A percentile compares a stretch with the other conserved stretches of the same genome.
phyloP scores from a whole-genome alignment of 1,140 invertebrate genomes.

The Orussus abietinus region DNA sequence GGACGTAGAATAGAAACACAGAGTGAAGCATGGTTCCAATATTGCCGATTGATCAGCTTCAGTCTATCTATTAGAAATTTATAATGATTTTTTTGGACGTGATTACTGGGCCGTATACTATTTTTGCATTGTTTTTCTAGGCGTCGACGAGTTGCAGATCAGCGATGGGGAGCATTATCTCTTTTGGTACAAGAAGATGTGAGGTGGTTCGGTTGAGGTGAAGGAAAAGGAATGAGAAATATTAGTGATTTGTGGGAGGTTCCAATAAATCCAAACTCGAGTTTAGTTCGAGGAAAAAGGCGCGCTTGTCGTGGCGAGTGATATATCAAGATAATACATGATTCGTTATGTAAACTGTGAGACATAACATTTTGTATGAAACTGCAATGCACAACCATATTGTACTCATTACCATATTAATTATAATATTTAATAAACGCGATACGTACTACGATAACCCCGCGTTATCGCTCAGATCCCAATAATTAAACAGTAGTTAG shows the following conservation, averaged over 20 bases:
- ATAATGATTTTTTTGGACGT: background rate
- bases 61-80: constrained; percentile 6
- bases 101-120: no score
- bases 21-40: no score
- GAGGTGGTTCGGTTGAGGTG: constrained; percentile 43
- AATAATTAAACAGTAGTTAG: no score
- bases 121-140: constrained; percentile 51
- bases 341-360: constrained; percentile 34
- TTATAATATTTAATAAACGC: constrained; percentile 45
- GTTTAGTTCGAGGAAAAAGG: constrained; percentile 3
- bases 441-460: no score
- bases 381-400: constrained; percentile 51
- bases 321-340: constrained; percentile 25
- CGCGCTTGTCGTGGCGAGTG: constrained; percentile 3
- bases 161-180: constrained; percentile 80
- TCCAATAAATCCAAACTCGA: no score
- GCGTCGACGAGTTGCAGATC: constrained; percentile 77
- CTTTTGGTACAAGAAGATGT: constrained; percentile 89
- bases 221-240: constrained; percentile 2
- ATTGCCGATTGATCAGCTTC: no score
- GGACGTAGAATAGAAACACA: no score
- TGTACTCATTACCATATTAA: constrained; percentile 44
- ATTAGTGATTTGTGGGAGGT: no score
- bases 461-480: no score
- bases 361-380: constrained; percentile 49